Conservation (phyloP, 30 jellyfish, hydroid and myxozoan genomes). For the Hydractinia echinata region DNA sequence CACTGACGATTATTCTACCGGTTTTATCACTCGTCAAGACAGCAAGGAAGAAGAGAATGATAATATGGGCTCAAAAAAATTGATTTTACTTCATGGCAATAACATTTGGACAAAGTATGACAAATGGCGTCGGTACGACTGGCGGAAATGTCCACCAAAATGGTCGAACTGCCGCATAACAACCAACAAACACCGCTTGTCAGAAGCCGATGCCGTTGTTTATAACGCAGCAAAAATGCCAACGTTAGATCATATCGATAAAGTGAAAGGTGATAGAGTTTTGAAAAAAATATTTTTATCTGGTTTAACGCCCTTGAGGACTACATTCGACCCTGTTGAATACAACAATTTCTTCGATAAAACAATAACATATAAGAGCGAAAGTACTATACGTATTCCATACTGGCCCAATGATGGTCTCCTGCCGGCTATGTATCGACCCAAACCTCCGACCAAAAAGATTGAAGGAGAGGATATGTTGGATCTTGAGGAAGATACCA, state of each 20-base stretch:
- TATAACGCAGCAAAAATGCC: conserved; percentile 52
- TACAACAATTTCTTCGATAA: conserved; percentile 49
- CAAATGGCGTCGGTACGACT: conserved; percentile 31
- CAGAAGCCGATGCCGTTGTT: conserved; percentile 49
- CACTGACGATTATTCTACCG: too few relatives aligned
- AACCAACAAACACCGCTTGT: conserved; percentile 12
- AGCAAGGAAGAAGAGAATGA: not conserved
- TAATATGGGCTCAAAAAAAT: conserved; percentile 8
- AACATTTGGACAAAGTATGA: conserved; percentile 48
- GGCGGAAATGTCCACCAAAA: conserved; percentile 50
- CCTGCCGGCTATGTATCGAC: conserved; percentile 56
- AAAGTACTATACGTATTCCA: conserved; percentile 55
- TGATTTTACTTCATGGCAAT: conserved; percentile 31
- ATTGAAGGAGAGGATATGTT: not conserved
- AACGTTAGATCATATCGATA: conserved; percentile 8
- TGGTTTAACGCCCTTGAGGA: conserved; percentile 38
- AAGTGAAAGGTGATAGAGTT: not conserved
- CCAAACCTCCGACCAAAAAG: not conserved
- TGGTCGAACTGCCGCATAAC: conserved; percentile 38
- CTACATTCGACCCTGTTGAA: conserved; percentile 37
- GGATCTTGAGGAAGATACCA: conserved; percentile 23
- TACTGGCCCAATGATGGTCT: conserved; percentile 58
- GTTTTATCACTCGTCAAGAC: too few relatives aligned
- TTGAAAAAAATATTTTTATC: conserved; percentile 47
- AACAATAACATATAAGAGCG: conserved; percentile 46